Evolutionary conservation across 2,888 invertebrate species (phyloP).

Genomic region (Lathronympha strigana): DNA sequence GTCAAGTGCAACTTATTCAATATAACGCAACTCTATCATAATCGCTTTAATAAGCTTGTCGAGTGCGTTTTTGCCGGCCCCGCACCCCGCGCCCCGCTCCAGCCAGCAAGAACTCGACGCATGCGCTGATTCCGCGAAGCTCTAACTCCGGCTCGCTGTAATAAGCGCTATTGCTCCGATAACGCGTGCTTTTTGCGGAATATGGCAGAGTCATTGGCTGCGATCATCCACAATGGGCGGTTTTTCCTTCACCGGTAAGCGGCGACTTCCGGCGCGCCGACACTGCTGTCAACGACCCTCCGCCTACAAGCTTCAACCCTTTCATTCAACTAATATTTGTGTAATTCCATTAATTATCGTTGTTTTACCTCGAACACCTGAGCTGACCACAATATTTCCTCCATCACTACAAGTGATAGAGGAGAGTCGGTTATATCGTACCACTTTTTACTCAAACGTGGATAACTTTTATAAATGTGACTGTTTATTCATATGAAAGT

Average conservation of each 20-base stretch:
- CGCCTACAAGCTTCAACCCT: background rate
- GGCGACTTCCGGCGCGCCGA: constrained; percentile 30
- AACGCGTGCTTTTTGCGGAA: constrained; percentile 26
- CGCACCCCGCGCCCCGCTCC: background rate
- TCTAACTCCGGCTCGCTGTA: constrained; percentile 26
- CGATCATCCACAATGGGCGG: constrained; percentile 25
- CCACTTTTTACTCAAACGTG: too few species aligned
- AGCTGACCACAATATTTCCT: background rate
- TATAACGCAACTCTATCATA: background rate
- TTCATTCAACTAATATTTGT: background rate
- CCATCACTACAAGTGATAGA: too few species aligned
- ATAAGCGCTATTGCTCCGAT: constrained; percentile 35
- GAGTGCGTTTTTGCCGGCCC: background rate
- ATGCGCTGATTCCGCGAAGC: constrained; percentile 17
- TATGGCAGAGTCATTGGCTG: constrained; percentile 22
- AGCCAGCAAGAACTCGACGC: constrained; percentile 1
- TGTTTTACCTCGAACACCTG: background rate
- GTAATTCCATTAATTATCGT: background rate
- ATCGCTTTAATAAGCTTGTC: background rate
- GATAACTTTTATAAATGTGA: too few species aligned
- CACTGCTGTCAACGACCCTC: constrained; percentile 15
- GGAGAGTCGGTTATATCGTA: too few species aligned
- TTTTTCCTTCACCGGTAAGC: constrained; percentile 31
- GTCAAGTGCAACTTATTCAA: background rate
- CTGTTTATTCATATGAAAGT: too few species aligned